Base-by-base conservation (phyloP, 2,113 vertebrate species). In the Mobula hypostoma region DNA sequence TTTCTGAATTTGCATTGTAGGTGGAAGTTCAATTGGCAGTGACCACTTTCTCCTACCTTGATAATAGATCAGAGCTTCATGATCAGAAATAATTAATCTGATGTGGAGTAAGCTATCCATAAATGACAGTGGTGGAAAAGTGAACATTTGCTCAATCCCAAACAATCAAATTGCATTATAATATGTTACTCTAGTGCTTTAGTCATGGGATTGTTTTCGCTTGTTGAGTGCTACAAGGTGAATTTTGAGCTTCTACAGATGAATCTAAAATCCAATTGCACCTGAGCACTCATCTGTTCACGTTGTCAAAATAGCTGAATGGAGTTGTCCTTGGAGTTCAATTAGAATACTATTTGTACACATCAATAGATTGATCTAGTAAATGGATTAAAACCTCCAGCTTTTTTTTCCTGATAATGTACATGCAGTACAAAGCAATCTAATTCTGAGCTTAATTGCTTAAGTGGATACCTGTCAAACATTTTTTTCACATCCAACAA, bases 301-400 rank as follows among this genome's bases (percentile, higher is more conserved):
- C 11, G 68, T 76, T 32, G 8, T 27, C 91, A 93, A 32, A 74
- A 74, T 93, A 93, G 27, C 32, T 72, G 90, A 72, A 93, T 74
- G 85, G 85, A 90, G 17, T 12, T 58, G 36, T 76, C 91, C 66
- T 93, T 93, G 36, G 68, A 93, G 91, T 48, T 93, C 91, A 93
- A 93, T 93, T 93, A 74, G 68, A 40, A 48, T 29, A 8, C 24
- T 93, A 15, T 93, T 24, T 56, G 8, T 74, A 76, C 40, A 11
- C 91, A 93, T 70, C 90, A 93, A 24, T 93, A 93, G 19, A 93
- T 93, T 93, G 91, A 93, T 56, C 21, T 48, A 11, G 5, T 74
- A 56, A 56, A 56, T 93, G 91, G 40, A 74, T 56, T 93, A 93
- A 93, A 93, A 14, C 91, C 68, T 27, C n/a, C 24, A 74, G 68